Base-by-base conservation (phyloP, 2,113 vertebrate genomes). In the Ifrita kowaldi region DNA sequence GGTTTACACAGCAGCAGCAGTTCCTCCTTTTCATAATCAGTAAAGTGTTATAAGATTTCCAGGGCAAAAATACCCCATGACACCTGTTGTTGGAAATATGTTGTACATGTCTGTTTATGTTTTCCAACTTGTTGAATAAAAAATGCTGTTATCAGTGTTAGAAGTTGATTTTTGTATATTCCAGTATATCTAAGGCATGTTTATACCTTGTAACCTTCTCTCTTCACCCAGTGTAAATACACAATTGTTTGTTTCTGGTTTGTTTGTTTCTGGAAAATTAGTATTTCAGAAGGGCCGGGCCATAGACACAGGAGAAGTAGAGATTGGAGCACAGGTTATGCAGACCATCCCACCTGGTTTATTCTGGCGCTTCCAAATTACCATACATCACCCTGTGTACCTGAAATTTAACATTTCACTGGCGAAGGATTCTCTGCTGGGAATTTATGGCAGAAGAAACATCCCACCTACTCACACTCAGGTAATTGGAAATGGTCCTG, bases 391-490 rank as follows among this genome's bases (percentile, higher is more conserved):
- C 96, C 99, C 99, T 0, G 89, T 99, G 97, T 99, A 99, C 98
- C 98, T 99, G 97, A 99, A 99, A 96, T 99, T 99, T 95, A 99
- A 99, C 96, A 98, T 99, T 84, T 99, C 99, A 1, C 98, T 99
- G 92, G 99, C 99, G 0, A 99, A 99, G 97, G 99, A 99, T 79
- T 99, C 99, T 57, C 97, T 99, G 83, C 98, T 99, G 94, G 99
- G 99, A 76, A 99, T 99, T 97, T 99, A 99, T 62, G 99, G 99
- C 81, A 98, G 99, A 97, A 98, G 99, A 97, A 99, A 99, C 97
- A 98, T 99, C 95, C 99, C 99, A 70, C 99, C 99, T 55, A 99
- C 99, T 69, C 99, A 99, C 95, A 99, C 99, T 69, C 99, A 99
- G 99, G 99, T 99, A 98, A 94, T 79, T 88, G 73, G 49, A 52